Evolutionary conservation across 2,888 invertebrate genomes (phyloP).

Genomic region (Drosophila planitibia): DNA sequence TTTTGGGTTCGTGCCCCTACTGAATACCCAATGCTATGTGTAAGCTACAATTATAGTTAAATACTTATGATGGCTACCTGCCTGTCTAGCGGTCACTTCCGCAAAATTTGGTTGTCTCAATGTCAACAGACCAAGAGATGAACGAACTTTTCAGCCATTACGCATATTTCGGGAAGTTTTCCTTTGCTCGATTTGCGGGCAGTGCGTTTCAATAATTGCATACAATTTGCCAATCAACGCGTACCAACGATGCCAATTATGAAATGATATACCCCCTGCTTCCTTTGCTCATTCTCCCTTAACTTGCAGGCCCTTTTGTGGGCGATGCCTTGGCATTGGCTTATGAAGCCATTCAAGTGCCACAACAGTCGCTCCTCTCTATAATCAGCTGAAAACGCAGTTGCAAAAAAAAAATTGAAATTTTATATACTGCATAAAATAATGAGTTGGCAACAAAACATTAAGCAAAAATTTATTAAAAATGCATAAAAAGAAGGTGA

Average conservation of each 20-base stretch:
- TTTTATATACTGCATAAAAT: constrained; percentile 69
- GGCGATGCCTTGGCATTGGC: constrained; percentile 65
- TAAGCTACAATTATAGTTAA: constrained; percentile 65
- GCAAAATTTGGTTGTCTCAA: constrained; percentile 63
- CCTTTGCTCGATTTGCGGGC: constrained; percentile 19
- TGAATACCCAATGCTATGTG: constrained; percentile 52
- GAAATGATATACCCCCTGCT: constrained; percentile 30
- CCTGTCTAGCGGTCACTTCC: constrained; percentile 55
- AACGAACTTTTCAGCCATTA: constrained; percentile 65
- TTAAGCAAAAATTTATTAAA: constrained; percentile 77
- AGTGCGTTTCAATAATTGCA: constrained; percentile 69
- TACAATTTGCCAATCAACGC: constrained; percentile 81
- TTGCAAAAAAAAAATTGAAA: constrained; percentile 60
- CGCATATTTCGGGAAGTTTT: constrained; percentile 56
- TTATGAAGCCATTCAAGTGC: constrained; percentile 76
- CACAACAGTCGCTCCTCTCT: constrained; percentile 31
- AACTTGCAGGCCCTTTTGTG: constrained; percentile 24
- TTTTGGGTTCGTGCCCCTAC: constrained; percentile 35
- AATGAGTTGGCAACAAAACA: constrained; percentile 51
- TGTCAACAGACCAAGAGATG: constrained; percentile 71
- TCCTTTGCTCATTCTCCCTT: background rate
- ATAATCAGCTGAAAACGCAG: constrained; percentile 61
- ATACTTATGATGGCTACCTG: constrained; percentile 40
- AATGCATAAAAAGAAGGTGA: constrained; percentile 61
- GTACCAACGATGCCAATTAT: constrained; percentile 76